Evolutionary conservation across 1,140 invertebrate species (phyloP).

Genomic region (Trachymyrmex septentrionalis): DNA sequence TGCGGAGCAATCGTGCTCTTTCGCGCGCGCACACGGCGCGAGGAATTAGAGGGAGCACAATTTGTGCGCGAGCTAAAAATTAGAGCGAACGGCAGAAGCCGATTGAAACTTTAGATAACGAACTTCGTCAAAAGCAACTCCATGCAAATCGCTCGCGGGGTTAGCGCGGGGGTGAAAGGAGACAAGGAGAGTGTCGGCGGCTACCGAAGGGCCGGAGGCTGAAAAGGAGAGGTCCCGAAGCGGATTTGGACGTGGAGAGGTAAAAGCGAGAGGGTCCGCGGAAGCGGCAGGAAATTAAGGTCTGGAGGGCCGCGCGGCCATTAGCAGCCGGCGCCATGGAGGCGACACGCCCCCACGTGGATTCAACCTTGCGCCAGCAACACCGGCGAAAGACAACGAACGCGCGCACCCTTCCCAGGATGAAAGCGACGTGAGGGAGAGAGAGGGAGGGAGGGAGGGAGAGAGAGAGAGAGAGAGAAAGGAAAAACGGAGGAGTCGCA

Average conservation of each 20-base stretch:
- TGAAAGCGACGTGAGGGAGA: conserved; percentile 51
- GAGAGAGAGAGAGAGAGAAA: conserved; percentile 45
- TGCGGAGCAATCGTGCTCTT: background rate
- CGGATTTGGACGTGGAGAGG: conserved; percentile 84
- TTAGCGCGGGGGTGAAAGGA: conserved; percentile 60
- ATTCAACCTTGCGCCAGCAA: conserved; percentile 83
- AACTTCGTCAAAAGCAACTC: conserved; percentile 75
- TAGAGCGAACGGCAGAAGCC: conserved; percentile 37
- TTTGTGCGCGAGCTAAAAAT: conserved; percentile 49
- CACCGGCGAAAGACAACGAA: conserved; percentile 81
- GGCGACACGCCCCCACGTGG: conserved; percentile 86
- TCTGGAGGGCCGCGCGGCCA: conserved; percentile 86
- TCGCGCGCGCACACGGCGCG: conserved; percentile 13
- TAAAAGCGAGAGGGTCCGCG: conserved; percentile 85
- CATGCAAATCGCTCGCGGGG: conserved; percentile 81
- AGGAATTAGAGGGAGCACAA: conserved; percentile 42
- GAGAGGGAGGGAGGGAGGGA: conserved; percentile 27
- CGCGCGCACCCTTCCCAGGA: conserved; percentile 73
- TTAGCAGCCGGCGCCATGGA: conserved; percentile 87
- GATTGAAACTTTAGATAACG: conserved; percentile 61
- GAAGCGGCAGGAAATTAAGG: conserved; percentile 87
- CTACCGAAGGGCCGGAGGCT: conserved; percentile 77
- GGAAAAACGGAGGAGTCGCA: conserved; percentile 34
- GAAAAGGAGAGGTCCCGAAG: conserved; percentile 65
- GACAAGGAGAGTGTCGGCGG: conserved; percentile 63